Evolutionary conservation across 2,888 invertebrate genomes (phyloP).

Genomic region (Ariolimax columbianus): DNA sequence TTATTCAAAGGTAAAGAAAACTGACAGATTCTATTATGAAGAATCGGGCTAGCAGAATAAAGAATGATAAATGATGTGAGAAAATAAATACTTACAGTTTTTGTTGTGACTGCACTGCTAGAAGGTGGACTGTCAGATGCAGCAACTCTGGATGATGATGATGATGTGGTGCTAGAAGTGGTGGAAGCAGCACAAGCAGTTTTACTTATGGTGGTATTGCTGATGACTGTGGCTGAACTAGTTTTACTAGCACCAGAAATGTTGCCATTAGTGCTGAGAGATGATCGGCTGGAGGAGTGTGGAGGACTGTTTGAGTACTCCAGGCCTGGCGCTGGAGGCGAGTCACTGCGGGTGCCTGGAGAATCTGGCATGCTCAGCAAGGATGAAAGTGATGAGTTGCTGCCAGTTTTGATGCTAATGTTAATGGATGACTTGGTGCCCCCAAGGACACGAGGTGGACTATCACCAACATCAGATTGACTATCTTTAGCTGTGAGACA

Average conservation of each 20-base stretch:
- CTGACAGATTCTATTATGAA: neutral
- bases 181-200: slow-evolving; percentile 25
- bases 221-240: neutral
- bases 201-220: neutral
- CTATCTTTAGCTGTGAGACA: slow-evolving; percentile 64
- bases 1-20: neutral
- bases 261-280: slow-evolving; percentile 49
- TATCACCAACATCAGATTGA: slow-evolving; percentile 69
- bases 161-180: slow-evolving; percentile 24
- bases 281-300: slow-evolving; percentile 49
- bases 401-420: slow-evolving; percentile 64
- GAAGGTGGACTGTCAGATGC: slow-evolving; percentile 33
- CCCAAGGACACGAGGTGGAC: slow-evolving; percentile 65
- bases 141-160: slow-evolving; percentile 36
- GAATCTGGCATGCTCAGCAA: slow-evolving; percentile 66
- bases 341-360: slow-evolving; percentile 65
- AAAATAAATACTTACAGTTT: slow-evolving; percentile 56
- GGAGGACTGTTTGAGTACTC: slow-evolving; percentile 62
- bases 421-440: slow-evolving; percentile 65
- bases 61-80: neutral
- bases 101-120: slow-evolving; percentile 53
- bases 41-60: neutral
- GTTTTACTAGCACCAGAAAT: slow-evolving; percentile 30
- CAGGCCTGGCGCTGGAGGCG: slow-evolving; percentile 62
- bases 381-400: slow-evolving; percentile 65